Base-by-base conservation (phyloP, 2,113 vertebrate genomes). In the Pluvialis apricaria region DNA sequence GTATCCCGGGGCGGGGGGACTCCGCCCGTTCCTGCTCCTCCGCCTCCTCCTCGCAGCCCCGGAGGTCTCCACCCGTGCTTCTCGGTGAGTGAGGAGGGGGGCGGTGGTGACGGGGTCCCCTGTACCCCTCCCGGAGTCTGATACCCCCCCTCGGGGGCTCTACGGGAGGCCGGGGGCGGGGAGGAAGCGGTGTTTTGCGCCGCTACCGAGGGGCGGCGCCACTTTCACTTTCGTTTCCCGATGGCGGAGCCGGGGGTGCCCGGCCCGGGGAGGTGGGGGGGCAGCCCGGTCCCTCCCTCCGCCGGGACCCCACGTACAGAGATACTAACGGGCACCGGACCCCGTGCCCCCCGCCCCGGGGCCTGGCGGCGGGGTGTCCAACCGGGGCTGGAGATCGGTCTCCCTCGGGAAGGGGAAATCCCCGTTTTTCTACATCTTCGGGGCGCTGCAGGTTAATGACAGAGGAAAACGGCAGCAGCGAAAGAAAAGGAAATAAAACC, bases 391-490 rank as follows among this genome's bases (percentile, higher is more conserved):
- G 31, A 66, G 18, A 8, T 26, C 6, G 47, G 15, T 29, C 5
- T 38, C 40, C 0, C 10, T 22, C 3, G 69, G 13, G n/a, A 40
- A 32, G 11, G 58, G 17, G 19, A 5, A 57, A 20, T 42, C 64
- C 8, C 6, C 12, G 32, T 0, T 40, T 44, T 29, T 9, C 13
- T 22, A 2, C 47, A 1, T 31, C 40, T 2, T 15, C 12, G 11
- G 54, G 49, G 8, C 14, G 54, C 64, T 45, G 52, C 52, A 4
- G 69, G 28, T 34, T 25, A 10, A 10, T 1, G 10, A 7, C 19
- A 29, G 22, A 10, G 18, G 8, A 13, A 52, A n/a, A 25, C 6
- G 2, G n/a, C 16, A 29, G 29, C 12, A 3, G 19, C 6, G 20
- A 11, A 19, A 36, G 29, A 6, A 31, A 25, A 40, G 14, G 11